Conservation (phyloP, 2,888 invertebrate species). For the Chrysomela aeneicollis region DNA sequence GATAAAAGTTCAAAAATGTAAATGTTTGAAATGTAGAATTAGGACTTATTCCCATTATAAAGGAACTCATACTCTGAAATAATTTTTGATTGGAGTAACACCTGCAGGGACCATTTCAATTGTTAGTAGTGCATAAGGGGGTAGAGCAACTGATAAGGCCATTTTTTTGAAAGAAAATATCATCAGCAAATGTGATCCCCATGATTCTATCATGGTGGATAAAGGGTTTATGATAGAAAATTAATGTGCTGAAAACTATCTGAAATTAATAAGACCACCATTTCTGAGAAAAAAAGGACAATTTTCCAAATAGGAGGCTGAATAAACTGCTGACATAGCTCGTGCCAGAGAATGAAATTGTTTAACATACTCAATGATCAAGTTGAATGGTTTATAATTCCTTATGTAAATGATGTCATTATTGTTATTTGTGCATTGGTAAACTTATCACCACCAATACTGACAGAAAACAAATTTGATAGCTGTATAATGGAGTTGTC, state of each 20-base stretch:
- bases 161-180: slow-evolving; percentile 23
- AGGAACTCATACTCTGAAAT: slow-evolving; percentile 12
- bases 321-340: slow-evolving; percentile 13
- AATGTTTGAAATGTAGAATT: slow-evolving; percentile 21
- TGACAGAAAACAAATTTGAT: slow-evolving; percentile 12
- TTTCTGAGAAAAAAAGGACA: slow-evolving; percentile 28
- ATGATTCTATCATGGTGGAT: slow-evolving; percentile 45
- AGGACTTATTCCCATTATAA: slow-evolving; percentile 19
- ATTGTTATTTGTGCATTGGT: slow-evolving; percentile 20
- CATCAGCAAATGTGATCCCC: slow-evolving; percentile 23
- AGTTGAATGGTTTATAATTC: slow-evolving; percentile 15
- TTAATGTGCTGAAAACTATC: slow-evolving; percentile 31
- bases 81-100: slow-evolving; percentile 19
- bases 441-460: slow-evolving; percentile 18
- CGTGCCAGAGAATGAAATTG: slow-evolving; percentile 17
- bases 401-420: slow-evolving; percentile 10
- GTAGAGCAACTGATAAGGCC: slow-evolving; percentile 20
- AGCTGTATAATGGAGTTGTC: too few species aligned
- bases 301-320: slow-evolving; percentile 10
- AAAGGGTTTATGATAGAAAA: slow-evolving; percentile 47
- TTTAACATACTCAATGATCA: slow-evolving; percentile 16
- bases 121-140: slow-evolving; percentile 16
- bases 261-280: slow-evolving; percentile 34
- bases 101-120: slow-evolving; percentile 21
- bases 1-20: slow-evolving; percentile 20